Base-by-base conservation (phyloP, 2,113 vertebrate species). In the Urocynchramus pylzowi region DNA sequence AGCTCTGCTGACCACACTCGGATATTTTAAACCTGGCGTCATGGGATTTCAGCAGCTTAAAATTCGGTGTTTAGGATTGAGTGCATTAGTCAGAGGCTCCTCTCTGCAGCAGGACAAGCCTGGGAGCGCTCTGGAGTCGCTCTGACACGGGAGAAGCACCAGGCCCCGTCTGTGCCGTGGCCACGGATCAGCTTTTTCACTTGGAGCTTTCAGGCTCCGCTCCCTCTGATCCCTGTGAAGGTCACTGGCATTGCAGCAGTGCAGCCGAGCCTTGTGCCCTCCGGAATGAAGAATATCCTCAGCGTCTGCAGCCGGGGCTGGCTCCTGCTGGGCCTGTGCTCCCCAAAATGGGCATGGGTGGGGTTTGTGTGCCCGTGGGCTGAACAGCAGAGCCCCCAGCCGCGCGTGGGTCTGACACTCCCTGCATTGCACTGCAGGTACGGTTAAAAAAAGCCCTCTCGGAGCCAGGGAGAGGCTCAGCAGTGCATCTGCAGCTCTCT, bases 401-500 rank as follows among this genome's bases (percentile, higher is more conserved):
- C 6, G 1, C 3, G 33, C 0, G 2, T 61, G 52, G 74, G 39
- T n/a, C 74, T 50, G 82, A 8, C 6, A 2, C 31, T 79, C 2
- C 16, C 22, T 57, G 68, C 42, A 10, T 35, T 78, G n/a, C 27
- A 50, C 30, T 37, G 77, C 86, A 79, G 79, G 86, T 79, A 63
- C 1, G 1, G 37, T 23, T 47, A 24, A 21, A 54, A 69, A 56
- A 37, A 65, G 39, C 75, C 30, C 69, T 80, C 63, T 73, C 11
- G 1, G 61, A 79, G 78, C 35, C 61, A 31, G n/a, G 31, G 35
- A 39, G 88, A 49, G 70, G 77, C 39, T 94, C 63, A 53, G 86
- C 86, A 68, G 63, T 54, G 70, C 93, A 82, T 92, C 71, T 93
- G 95, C 96, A 90, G 93, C 89, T 90, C 63, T 49, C 76, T 60